Percentiles rank a stretch among this genome's conserved stretches.
Evolutionary conservation across 1,140 invertebrate genomes (phyloP).

Genomic region (Nebria ingens): DNA sequence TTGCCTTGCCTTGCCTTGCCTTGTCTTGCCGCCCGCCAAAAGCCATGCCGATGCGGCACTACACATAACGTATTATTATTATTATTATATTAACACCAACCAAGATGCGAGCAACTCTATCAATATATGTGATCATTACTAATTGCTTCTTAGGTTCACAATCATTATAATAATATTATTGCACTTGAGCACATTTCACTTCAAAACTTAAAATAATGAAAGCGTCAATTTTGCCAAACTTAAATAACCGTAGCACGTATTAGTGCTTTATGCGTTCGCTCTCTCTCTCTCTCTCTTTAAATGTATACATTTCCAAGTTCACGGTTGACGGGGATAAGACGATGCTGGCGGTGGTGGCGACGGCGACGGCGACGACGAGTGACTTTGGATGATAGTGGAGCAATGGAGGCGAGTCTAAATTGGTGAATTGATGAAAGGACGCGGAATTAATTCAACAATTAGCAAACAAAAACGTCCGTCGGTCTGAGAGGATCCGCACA

Average conservation of each 20-base stretch:
- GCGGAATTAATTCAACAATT: slow-evolving; percentile 33
- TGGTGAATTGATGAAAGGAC: slow-evolving; percentile 25
- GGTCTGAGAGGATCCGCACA: slow-evolving; percentile 1
- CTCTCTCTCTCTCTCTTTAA: no score
- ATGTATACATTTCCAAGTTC: no score
- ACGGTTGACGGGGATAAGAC: no score
- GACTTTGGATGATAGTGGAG: neutral
- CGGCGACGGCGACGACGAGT: neutral
- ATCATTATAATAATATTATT: neutral
- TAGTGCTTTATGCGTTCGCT: no score
- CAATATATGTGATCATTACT: neutral
- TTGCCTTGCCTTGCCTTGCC: neutral
- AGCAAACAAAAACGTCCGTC: slow-evolving; percentile 31
- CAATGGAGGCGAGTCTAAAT: neutral
- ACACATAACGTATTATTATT: neutral
- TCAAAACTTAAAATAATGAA: no score
- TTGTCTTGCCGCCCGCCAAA: neutral
- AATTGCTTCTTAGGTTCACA: neutral
- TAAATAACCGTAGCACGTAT: no score
- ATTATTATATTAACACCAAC: no score
- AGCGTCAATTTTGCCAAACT: no score
- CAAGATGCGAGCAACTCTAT: neutral
- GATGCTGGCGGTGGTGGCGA: neutral
- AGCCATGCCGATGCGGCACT: neutral
- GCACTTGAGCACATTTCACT: no score